These are phyloP conservation scores for Chorisops tibialis DNA, from an alignment of 2,888 invertebrate species.

Conservation along the genomic window DNA sequence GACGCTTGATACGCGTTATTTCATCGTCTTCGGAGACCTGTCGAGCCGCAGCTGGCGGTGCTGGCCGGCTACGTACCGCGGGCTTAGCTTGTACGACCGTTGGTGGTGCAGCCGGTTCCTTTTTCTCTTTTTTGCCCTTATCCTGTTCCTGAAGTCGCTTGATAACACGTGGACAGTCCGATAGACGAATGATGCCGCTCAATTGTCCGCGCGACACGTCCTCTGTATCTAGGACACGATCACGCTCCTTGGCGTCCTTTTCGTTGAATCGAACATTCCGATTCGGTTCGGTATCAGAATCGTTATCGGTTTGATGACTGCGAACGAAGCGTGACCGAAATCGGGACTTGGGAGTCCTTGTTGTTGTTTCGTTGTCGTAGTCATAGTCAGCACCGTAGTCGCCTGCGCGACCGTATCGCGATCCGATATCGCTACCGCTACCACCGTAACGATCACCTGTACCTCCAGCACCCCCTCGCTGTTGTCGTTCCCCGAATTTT, in stretches of 20 bases:
- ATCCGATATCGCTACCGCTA: constrained; percentile 44
- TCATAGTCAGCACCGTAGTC: constrained; percentile 73
- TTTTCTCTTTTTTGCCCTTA: constrained; percentile 72
- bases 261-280: constrained; percentile 67
- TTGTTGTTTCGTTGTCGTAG: constrained; percentile 61
- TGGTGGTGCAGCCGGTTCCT: constrained; percentile 59
- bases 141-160: constrained; percentile 82
- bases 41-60: constrained; percentile 62
- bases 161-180: constrained; percentile 86
- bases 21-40: constrained; percentile 89
- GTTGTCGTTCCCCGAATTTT: constrained; percentile 72
- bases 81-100: constrained; percentile 58
- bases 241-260: constrained; percentile 62
- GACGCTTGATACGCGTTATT: constrained; percentile 80
- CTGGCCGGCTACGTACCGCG: constrained; percentile 53
- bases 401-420: constrained; percentile 52
- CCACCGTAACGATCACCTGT: constrained; percentile 52
- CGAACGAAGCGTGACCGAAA: constrained; percentile 70
- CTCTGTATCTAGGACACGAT: constrained; percentile 80
- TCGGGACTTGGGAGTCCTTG: constrained; percentile 62
- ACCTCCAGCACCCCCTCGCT: constrained; percentile 38
- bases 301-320: constrained; percentile 67
- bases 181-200: constrained; percentile 82
- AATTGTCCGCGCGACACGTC: constrained; percentile 82
- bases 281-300: constrained; percentile 69